phyloP scores from a whole-genome alignment of 2,113 vertebrate species.

The Sus scrofa region T2T-Sscrofa CM000829.6:25876501-25877000 shows the following conservation, averaged over 20 bases:
- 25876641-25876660: neutral
- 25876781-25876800: conserved; percentile 27
- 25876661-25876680: conserved; percentile 56
- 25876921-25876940: neutral
- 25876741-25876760: conserved; percentile 37
- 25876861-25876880: conserved; percentile 50
- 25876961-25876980: neutral
- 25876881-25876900: neutral
- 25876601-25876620: conserved; percentile 6
- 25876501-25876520: neutral
- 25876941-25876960: neutral
- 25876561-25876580: fast-evolving
- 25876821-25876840: conserved; percentile 62
- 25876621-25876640: neutral
- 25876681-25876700: conserved; percentile 17
- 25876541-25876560: neutral
- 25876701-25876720: conserved; percentile 37
- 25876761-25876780: neutral
- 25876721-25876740: conserved; percentile 63
- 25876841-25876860: conserved; percentile 18
- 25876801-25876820: conserved; percentile 18
- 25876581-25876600: neutral
- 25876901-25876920: neutral
- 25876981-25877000: neutral
- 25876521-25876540: neutral